A percentile compares a stretch with the other conserved stretches of the same genome.
phyloP scores from a whole-genome alignment of 2,888 invertebrate genomes.

The Nezara viridula region DNA sequence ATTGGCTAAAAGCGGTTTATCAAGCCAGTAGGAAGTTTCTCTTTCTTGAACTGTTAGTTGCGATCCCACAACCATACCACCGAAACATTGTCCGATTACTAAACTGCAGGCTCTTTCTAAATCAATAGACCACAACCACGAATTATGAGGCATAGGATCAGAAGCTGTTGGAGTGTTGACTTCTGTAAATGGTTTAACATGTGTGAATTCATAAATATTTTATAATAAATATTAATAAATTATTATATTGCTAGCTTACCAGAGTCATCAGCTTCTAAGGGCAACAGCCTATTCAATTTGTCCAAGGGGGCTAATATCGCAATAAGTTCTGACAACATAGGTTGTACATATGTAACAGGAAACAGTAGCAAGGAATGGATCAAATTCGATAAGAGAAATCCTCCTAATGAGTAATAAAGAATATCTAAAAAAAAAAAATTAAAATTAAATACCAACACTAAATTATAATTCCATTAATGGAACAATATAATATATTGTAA shows the following conservation, averaged over 20 bases:
- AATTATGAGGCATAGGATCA: slow-evolving; percentile 70
- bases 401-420: slow-evolving; percentile 73
- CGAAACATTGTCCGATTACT: slow-evolving; percentile 73
- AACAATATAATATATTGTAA: not conserved
- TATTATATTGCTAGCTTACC: slow-evolving; percentile 64
- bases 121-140: slow-evolving; percentile 75
- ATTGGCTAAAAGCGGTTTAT: slow-evolving; percentile 69
- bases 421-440: slow-evolving; percentile 68
- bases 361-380: slow-evolving; percentile 73
- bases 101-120: slow-evolving; percentile 75
- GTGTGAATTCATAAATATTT: slow-evolving; percentile 4
- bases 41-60: slow-evolving; percentile 70
- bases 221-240: not conserved
- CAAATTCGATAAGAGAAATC: slow-evolving; percentile 74
- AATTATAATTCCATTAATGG: not conserved
- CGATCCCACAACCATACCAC: slow-evolving; percentile 73
- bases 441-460: not conserved
- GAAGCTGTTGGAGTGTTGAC: slow-evolving; percentile 72
- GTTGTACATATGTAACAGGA: slow-evolving; percentile 69
- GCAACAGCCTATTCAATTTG: slow-evolving; percentile 69
- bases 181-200: slow-evolving; percentile 67
- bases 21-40: slow-evolving; percentile 70
- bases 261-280: slow-evolving; percentile 68
- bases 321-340: slow-evolving; percentile 69
- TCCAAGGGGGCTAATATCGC: slow-evolving; percentile 70